phyloP scores from a whole-genome alignment of 2,113 vertebrate species.

The Blennius ocellaris region DNA sequence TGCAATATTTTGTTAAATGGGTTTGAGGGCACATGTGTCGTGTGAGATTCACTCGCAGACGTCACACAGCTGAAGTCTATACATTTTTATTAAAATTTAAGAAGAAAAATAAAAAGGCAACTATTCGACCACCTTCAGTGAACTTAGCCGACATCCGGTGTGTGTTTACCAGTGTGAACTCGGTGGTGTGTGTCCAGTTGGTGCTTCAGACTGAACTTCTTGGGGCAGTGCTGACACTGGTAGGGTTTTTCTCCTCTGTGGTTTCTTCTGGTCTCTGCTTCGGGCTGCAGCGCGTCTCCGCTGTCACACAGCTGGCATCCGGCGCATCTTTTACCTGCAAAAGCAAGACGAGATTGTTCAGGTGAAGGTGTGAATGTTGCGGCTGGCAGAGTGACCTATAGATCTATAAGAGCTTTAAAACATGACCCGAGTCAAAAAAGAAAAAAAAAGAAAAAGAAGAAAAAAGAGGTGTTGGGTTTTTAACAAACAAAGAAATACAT shows the following conservation, averaged over 20 bases:
- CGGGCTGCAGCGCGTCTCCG: slow-evolving; percentile 30
- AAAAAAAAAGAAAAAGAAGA: no score
- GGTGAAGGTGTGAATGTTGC: slow-evolving; percentile 18
- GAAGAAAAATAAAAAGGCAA: not conserved
- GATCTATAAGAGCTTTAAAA: no score
- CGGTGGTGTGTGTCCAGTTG: slow-evolving; percentile 89
- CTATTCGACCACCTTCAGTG: no score
- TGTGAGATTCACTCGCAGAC: not conserved
- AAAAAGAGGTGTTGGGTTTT: not conserved
- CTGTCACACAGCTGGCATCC: slow-evolving; percentile 67
- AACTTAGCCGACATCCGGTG: no score
- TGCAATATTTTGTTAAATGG: no score
- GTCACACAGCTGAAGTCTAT: not conserved
- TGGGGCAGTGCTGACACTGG: slow-evolving; percentile 82
- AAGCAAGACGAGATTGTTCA: slow-evolving; percentile 12
- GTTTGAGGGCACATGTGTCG: no score
- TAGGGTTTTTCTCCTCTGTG: slow-evolving; percentile 80
- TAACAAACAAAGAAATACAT: not conserved
- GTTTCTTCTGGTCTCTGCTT: slow-evolving; percentile 57
- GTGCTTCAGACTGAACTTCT: slow-evolving; percentile 89
- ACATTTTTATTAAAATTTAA: not conserved
- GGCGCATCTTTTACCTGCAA: slow-evolving; percentile 48
- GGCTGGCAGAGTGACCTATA: not conserved
- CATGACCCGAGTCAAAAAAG: no score
- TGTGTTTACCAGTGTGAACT: slow-evolving; percentile 86